Evolutionary conservation across 2,888 invertebrate species (phyloP), one percentile per base, ranked within the genome.

Genomic region (Charanyca ferruginea): DNA sequence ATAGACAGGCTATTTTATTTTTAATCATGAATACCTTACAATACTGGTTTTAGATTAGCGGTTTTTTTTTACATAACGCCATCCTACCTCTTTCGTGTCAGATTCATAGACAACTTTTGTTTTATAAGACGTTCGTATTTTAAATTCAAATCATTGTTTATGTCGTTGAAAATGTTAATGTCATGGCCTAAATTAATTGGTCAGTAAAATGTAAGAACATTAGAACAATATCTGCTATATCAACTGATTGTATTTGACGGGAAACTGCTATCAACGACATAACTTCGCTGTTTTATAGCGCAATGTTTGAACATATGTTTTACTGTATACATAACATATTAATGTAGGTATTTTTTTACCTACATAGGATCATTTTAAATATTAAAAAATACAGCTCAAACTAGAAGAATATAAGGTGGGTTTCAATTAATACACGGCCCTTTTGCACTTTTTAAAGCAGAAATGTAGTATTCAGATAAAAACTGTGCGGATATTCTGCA

Each of bases 201-300:
- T 53, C 45, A 47, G 45, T 51, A 45, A 51, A 66, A 41, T 45
- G 0, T 42, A 47, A 35, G 35, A 52, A 51, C n/a, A 7, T 48
- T 25, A 32, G 22, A 41, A 7, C n/a, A 49, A 18, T 65, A 72
- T 55, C 49, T 47, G 22, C n/a, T n/a, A 16, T 73, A 74, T 42
- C 82, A 79, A 72, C 76, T 79, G 79, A 75, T 82, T n/a, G n/a
- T n/a, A n/a, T n/a, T 51, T 54, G 67, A 71, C 82, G 75, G 69
- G 79, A 80, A 76, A 71, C 28, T 5, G 47, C 49, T 79, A 70
- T 76, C 77, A 51, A 32, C 47, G 67, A 57, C 74, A 55, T 44
- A 63, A 52, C 18, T 41, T 13, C 25, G 57, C 11, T 47, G 9
- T 60, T 48, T 54, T 72, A 42, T 52, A 41, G 9, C 35, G 18